Evolutionary conservation across 2,888 invertebrate genomes (phyloP), one percentile per base, ranked within the genome.

Genomic region (Diabrotica balteata): DNA sequence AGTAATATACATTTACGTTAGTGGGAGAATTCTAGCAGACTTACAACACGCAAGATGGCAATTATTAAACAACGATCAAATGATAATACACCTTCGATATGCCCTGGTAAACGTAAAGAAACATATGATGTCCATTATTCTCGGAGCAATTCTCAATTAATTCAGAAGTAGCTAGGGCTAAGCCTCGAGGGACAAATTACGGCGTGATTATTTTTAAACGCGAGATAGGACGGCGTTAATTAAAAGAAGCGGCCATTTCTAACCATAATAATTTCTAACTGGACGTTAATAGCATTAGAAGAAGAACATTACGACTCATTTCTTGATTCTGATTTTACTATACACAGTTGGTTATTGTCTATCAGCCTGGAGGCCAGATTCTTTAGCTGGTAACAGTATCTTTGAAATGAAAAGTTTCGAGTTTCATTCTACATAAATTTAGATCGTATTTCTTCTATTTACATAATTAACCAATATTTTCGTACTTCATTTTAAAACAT

Each of bases 81-180:
- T 10, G 47, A 47, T 47, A 8, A 10, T 47, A 47, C 47, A 10
- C 10, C 47, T 47, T 9, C 9, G 47, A 47, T 47, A 47, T 47
- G 47, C 47, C 47, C 47, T 10, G 47, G 47, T 47, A 47, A 47
- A 47, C 47, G 9, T 6, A 47, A 7, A 47, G 47, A 47, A 47
- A 47, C 47, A 47, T 47, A 47, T 10, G 47, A 47, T 9, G 47
- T 47, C 47, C 47, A 47, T 47, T 47, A 8, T 47, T 47, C 47
- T 47, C 47, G 8, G 47, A 47, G 47, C 47, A 8, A 47, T 47
- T 47, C 47, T 47, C 47, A 47, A 47, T 47, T 47, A 47, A 47
- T 47, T 47, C 47, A 9, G 47, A 47, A 47, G 47, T 4, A 47
- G 47, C 47, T 47, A 47, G 47, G 47, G 47, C 47, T 47, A 47